Conservation (phyloP, 2,888 invertebrate genomes). For the Leucoma salicis region DNA sequence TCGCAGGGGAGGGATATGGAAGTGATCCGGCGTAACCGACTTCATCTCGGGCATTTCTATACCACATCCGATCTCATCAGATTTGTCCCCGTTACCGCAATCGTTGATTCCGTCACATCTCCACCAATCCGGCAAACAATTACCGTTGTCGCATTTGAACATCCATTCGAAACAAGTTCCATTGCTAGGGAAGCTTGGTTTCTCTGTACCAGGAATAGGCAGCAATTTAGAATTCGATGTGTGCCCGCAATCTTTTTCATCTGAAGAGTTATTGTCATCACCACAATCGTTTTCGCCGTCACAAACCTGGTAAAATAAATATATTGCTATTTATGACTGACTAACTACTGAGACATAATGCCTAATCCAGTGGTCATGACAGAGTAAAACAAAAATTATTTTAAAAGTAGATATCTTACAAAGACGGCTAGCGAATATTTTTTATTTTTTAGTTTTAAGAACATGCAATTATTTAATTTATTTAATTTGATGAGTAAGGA, state of each 20-base stretch:
- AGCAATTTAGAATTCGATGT: conserved; percentile 51
- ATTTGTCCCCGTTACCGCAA: conserved; percentile 88
- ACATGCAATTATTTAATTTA: too few species aligned
- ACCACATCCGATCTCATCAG: conserved; percentile 87
- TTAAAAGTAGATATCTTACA: too few species aligned
- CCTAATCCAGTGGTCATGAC: too few species aligned
- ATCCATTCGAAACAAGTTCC: conserved; percentile 87
- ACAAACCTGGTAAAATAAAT: conserved; percentile 68
- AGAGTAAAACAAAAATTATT: too few species aligned
- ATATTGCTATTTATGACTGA: too few species aligned
- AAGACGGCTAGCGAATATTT: too few species aligned
- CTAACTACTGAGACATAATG: too few species aligned
- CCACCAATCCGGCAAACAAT: conserved; percentile 91
- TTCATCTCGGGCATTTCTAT: conserved; percentile 41
- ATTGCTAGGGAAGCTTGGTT: conserved; percentile 53
- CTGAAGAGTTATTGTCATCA: conserved; percentile 82
- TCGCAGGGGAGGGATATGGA: conserved; percentile 33
- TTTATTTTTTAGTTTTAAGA: too few species aligned
- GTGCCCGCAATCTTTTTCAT: conserved; percentile 86
- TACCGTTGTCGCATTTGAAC: conserved; percentile 87
- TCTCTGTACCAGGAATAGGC: conserved; percentile 48
- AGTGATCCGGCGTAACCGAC: conserved; percentile 43
- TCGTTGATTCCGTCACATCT: conserved; percentile 89
- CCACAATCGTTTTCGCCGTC: conserved; percentile 88
- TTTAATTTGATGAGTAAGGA: too few species aligned